Evolutionary conservation across 2,888 invertebrate species (phyloP).

Genomic region (Himalopsyche tibetana): DNA sequence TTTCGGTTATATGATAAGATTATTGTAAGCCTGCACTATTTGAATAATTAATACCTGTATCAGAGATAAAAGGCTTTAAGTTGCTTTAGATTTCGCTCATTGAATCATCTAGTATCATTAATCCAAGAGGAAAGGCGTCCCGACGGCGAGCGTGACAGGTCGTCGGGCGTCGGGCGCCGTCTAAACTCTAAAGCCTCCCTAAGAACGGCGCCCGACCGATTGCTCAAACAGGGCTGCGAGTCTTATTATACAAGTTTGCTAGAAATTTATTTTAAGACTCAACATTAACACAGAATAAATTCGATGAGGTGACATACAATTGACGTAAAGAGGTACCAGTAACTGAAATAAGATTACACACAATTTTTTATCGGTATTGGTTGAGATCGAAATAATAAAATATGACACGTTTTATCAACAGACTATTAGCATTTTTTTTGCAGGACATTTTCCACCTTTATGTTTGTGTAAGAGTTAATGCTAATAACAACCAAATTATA

Average conservation of each 20-base stretch:
- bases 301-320: too few species aligned
- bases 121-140: conserved; percentile 59
- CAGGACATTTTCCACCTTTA: too few species aligned
- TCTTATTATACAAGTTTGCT: neutral
- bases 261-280: too few species aligned
- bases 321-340: too few species aligned
- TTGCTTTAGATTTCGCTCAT: conserved; percentile 52
- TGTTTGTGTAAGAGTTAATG: too few species aligned
- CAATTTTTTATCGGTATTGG: too few species aligned
- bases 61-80: conserved; percentile 50
- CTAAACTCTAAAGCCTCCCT: conserved; percentile 34
- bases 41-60: conserved; percentile 23
- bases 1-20: neutral
- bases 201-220: conserved; percentile 15
- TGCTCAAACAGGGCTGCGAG: neutral
- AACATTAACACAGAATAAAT: too few species aligned
- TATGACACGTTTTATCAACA: too few species aligned
- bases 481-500: too few species aligned
- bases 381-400: too few species aligned
- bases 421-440: too few species aligned
- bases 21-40: neutral
- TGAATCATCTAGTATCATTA: conserved; percentile 65
- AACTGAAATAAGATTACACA: too few species aligned
- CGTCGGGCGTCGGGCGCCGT: conserved; percentile 36
- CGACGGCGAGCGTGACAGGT: conserved; percentile 57